Evolutionary conservation across 2,797 vertebrate genomes (phyloP).

Genomic region (Sebastes matsubarae): DNA sequence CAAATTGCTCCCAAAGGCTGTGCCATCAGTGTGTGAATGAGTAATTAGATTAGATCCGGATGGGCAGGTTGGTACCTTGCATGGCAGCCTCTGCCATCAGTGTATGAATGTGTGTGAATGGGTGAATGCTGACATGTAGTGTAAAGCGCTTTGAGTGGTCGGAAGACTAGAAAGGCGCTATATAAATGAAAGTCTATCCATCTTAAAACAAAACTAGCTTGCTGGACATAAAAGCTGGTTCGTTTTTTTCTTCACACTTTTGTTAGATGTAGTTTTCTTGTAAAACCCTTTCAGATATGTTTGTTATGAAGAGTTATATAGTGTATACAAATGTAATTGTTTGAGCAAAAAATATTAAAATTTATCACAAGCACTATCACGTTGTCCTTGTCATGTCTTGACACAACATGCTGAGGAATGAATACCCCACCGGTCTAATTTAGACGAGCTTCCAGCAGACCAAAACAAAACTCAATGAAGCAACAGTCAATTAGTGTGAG

Average conservation of each 20-base stretch:
- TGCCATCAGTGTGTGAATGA: no score
- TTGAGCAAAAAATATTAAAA: background rate
- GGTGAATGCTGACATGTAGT: no score
- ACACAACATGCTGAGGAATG: background rate
- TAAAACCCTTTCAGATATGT: background rate
- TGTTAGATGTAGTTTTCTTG: background rate
- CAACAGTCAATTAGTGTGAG: conserved; percentile 12
- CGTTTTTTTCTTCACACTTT: background rate
- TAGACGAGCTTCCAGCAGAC: background rate
- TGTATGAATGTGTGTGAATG: no score
- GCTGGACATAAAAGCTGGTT: background rate
- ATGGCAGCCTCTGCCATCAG: no score
- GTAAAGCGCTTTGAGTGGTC: no score
- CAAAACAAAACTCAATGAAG: conserved; percentile 22
- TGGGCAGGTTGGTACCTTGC: no score
- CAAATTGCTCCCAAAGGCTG: no score
- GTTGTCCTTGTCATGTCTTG: background rate
- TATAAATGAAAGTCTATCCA: no score
- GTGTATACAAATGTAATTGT: background rate
- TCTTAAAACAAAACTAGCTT: background rate
- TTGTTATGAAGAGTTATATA: background rate
- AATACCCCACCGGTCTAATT: background rate
- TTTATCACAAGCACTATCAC: background rate
- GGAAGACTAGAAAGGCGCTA: no score
- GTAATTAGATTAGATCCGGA: no score